Evolutionary conservation across 2,113 vertebrate genomes (phyloP).

Genomic region (Callorhinus ursinus): DNA sequence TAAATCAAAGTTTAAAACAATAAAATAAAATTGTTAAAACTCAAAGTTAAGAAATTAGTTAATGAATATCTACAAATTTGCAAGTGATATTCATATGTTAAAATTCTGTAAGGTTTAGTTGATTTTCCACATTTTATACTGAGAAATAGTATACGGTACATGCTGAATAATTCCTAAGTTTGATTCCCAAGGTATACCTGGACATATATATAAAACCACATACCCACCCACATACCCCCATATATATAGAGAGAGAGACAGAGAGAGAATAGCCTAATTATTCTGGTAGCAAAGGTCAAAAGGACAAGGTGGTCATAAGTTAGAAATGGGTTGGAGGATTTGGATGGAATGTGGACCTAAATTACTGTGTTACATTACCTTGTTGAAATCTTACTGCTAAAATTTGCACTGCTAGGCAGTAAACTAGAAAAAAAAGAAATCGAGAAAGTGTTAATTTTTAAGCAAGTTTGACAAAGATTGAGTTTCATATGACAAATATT

Average conservation of each 20-base stretch:
- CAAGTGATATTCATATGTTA: conserved; percentile 80
- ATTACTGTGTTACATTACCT: conserved; percentile 81
- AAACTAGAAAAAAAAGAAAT: conserved; percentile 89
- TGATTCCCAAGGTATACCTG: conserved; percentile 82
- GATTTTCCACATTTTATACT: conserved; percentile 82
- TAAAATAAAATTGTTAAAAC: conserved; percentile 35
- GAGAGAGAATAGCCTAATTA: conserved; percentile 73
- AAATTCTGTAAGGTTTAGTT: conserved; percentile 83
- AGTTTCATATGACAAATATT: conserved; percentile 97
- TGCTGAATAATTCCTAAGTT: conserved; percentile 86
- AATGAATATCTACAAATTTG: conserved; percentile 74
- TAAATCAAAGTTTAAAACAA: conserved; percentile 72
- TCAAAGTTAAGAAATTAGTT: conserved; percentile 74
- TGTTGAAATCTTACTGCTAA: conserved; percentile 85
- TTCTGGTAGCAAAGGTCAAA: conserved; percentile 85
- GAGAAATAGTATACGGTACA: conserved; percentile 81
- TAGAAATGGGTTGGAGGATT: conserved; percentile 75
- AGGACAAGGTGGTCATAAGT: conserved; percentile 83
- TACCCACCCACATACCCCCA: neutral
- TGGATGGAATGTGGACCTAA: conserved; percentile 73
- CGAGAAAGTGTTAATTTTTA: conserved; percentile 94
- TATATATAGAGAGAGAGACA: neutral
- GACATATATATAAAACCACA: neutral
- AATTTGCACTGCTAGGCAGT: conserved; percentile 83
- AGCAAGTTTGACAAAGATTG: conserved; percentile 94